phyloP scores from a whole-genome alignment of 2,888 invertebrate species.

The Oxytorus armatus region DNA sequence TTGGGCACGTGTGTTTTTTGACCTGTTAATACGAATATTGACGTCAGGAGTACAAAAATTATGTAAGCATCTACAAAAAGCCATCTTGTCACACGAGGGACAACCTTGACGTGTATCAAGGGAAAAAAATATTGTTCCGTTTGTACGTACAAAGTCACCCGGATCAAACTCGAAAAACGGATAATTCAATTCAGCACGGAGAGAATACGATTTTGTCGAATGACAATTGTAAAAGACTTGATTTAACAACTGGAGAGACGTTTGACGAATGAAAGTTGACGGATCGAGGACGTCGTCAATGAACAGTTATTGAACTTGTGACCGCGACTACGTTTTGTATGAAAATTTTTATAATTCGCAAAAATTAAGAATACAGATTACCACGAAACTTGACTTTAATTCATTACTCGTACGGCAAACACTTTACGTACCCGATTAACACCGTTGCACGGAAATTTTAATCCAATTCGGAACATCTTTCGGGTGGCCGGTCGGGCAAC shows the following conservation, averaged over 20 bases:
- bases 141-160: background rate
- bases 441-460: constrained; percentile 84
- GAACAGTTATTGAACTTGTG: constrained; percentile 34
- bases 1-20: constrained; percentile 78
- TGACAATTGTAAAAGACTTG: background rate
- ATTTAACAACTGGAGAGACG: constrained; percentile 3
- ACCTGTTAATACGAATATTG: constrained; percentile 72
- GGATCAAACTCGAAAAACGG: background rate
- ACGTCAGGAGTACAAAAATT: constrained; percentile 73
- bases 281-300: constrained; percentile 27
- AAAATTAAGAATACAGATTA: constrained; percentile 8
- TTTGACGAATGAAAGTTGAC: constrained; percentile 46
- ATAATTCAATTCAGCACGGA: background rate
- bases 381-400: no score
- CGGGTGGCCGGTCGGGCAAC: constrained; percentile 80
- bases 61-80: constrained; percentile 79
- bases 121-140: constrained; percentile 36
- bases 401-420: background rate
- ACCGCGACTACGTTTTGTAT: constrained; percentile 4
- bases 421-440: constrained; percentile 81
- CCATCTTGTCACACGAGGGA: constrained; percentile 78
- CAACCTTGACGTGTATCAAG: constrained; percentile 72
- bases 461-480: constrained; percentile 84
- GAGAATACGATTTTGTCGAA: background rate
- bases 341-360: background rate